Evolutionary conservation across 2,888 invertebrate genomes (phyloP).

Genomic region (Tetramorium bicarinatum): DNA sequence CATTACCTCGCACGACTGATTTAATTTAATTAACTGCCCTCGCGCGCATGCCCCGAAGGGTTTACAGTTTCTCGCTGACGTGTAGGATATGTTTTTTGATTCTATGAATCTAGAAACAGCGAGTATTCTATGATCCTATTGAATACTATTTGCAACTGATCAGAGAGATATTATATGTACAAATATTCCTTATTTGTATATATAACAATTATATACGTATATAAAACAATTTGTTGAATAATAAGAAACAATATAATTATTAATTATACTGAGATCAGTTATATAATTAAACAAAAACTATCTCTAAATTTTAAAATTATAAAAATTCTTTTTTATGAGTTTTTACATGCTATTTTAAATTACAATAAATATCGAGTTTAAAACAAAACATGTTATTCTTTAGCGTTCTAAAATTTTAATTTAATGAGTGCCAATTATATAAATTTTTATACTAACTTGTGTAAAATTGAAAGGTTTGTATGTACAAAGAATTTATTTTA

Average conservation of each 20-base stretch:
- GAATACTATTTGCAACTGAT: conserved; percentile 1
- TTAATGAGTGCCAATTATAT: not conserved
- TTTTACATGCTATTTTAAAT: not conserved
- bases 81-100: conserved; percentile 22
- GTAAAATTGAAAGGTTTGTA: not conserved
- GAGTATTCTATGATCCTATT: not conserved
- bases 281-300: not conserved
- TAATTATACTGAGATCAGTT: not conserved
- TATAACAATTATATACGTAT: not conserved
- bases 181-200: not conserved
- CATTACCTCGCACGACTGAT: conserved; percentile 72
- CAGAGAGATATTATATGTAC: not conserved
- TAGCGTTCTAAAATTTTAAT: not conserved
- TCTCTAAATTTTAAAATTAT: conserved; percentile 3
- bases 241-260: no score
- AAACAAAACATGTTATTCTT: not conserved
- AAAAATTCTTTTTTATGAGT: not conserved
- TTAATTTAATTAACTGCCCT: conserved; percentile 71
- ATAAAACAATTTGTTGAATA: not conserved
- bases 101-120: conserved; percentile 8
- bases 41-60: conserved; percentile 36
- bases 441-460: not conserved
- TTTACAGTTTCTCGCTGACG: conserved; percentile 7
- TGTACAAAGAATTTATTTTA: not conserved
- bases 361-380: not conserved